Percentiles rank a stretch among this genome's conserved stretches.
phyloP scores from a whole-genome alignment of 2,797 vertebrate species.

The Spinus pinus region DNA sequence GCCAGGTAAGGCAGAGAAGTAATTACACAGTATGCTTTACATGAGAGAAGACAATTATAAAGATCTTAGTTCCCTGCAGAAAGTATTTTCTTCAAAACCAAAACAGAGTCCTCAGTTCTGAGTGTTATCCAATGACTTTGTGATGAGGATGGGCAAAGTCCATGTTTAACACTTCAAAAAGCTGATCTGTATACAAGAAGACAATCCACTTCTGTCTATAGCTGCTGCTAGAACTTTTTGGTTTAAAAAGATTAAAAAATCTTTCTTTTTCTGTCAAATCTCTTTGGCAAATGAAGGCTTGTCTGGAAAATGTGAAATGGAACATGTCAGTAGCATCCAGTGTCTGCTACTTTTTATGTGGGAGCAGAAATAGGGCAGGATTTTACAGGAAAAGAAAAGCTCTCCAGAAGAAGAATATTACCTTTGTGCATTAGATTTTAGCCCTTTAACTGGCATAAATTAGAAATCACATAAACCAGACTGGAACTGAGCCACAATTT shows the following conservation, averaged over 20 bases:
- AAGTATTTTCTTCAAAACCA: neutral
- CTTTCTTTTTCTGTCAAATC: neutral
- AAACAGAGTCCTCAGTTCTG: neutral
- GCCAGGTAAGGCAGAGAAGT: rapidly evolving
- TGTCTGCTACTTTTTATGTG: neutral
- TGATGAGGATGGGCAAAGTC: neutral
- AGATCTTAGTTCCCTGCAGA: neutral
- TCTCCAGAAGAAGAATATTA: neutral
- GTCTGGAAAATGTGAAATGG: neutral
- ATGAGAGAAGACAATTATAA: neutral
- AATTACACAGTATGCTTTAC: neutral
- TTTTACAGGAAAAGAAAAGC: neutral
- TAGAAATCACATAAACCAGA: neutral
- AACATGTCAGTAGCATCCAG: neutral
- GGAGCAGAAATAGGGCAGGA: neutral
- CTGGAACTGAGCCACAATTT: neutral
- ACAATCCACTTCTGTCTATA: neutral
- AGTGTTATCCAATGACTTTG: neutral
- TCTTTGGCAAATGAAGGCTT: neutral
- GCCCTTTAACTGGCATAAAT: neutral
- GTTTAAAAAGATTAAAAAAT: neutral
- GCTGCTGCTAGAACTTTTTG: neutral
- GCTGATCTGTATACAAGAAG: neutral
- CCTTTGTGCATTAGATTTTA: neutral
- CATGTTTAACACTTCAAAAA: neutral